Percentiles rank a stretch among this genome's conserved stretches.
Evolutionary conservation across 1,140 invertebrate species (phyloP).

Genomic region (Aporrectodea caliginosa): DNA sequence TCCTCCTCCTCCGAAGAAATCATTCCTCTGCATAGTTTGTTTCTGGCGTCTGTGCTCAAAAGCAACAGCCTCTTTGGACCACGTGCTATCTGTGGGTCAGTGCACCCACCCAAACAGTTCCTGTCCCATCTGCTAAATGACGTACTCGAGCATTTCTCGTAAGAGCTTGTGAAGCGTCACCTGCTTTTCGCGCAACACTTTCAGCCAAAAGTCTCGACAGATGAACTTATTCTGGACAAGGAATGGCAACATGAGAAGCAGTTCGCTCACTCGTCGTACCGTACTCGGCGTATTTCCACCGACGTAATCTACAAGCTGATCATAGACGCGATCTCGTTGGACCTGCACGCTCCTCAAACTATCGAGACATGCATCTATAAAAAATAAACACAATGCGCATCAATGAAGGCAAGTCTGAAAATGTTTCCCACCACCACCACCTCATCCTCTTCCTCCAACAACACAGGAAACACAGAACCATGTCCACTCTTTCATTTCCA

Average conservation of each 20-base stretch:
- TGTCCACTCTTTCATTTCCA: no score
- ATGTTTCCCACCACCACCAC: no score
- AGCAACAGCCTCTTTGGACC: no score
- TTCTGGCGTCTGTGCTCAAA: no score
- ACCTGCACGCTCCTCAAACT: slow-evolving; percentile 1
- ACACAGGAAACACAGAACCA: no score
- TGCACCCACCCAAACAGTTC: no score
- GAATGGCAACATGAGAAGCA: slow-evolving; percentile 14
- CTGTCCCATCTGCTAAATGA: neutral
- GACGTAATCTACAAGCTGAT: slow-evolving; percentile 8
- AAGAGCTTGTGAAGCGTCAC: slow-evolving; percentile 15
- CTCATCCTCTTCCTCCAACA: no score
- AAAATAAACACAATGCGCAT: neutral
- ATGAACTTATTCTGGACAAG: slow-evolving; percentile 13
- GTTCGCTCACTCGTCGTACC: neutral
- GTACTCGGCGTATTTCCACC: slow-evolving; percentile 7
- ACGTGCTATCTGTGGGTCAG: no score
- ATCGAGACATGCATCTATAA: slow-evolving; percentile 12
- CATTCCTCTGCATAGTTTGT: no score
- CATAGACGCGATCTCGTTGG: slow-evolving; percentile 6
- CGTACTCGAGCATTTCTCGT: slow-evolving; percentile 17
- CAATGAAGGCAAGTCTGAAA: no score
- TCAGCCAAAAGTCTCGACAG: slow-evolving; percentile 16
- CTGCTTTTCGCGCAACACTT: neutral
- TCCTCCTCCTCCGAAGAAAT: no score